These are phyloP conservation scores for Apamea anceps DNA, from an alignment of 2,888 invertebrate genomes.

Conservation along the genomic window DNA sequence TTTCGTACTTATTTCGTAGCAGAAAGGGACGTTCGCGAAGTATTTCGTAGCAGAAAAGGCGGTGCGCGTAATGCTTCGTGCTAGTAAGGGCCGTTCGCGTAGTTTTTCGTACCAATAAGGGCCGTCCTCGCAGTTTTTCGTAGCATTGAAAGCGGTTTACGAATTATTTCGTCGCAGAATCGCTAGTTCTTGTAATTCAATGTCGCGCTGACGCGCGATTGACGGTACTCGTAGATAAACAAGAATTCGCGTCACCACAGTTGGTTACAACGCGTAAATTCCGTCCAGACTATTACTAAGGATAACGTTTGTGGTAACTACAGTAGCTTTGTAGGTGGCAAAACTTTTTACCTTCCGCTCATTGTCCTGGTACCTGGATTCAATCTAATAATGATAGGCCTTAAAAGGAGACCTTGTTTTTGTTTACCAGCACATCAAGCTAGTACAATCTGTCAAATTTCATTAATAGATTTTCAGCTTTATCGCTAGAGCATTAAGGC, in stretches of 20 bases:
- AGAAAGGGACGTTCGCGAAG: neutral
- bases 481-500: no score
- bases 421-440: neutral
- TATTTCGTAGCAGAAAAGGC: neutral
- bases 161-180: neutral
- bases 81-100: no score
- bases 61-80: neutral
- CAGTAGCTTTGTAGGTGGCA: neutral
- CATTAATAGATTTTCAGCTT: no score
- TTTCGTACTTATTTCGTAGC: no score
- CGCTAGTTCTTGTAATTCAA: neutral
- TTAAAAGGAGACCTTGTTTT: neutral
- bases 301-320: conserved; percentile 29
- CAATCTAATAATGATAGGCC: neutral
- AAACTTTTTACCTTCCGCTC: conserved; percentile 13
- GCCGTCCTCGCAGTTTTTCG: neutral
- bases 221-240: neutral
- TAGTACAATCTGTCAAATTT: no score
- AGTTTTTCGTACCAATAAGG: neutral
- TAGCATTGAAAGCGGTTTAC: no score
- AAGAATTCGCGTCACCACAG: conserved; percentile 19
- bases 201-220: conserved; percentile 1
- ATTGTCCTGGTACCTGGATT: conserved; percentile 25
- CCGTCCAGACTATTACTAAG: conserved; percentile 36
- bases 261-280: conserved; percentile 29